A percentile compares a stretch with the other conserved stretches of the same genome.
phyloP scores from a whole-genome alignment of 1,140 invertebrate genomes.

The Eurytemora carolleeae region DNA sequence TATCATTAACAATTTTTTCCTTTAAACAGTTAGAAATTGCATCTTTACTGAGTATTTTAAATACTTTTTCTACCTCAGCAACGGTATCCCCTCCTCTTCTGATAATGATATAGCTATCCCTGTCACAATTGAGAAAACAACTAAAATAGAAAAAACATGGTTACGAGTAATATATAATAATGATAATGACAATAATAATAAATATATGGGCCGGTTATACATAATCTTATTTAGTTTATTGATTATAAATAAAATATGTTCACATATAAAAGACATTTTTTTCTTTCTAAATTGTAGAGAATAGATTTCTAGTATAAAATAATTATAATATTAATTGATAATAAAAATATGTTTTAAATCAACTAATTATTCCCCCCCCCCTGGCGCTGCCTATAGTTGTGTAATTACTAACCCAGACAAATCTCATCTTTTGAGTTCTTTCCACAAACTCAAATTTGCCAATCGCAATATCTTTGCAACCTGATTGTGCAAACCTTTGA shows the following conservation, averaged over 20 bases:
- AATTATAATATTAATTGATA: too few relatives aligned
- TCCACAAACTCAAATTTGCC: not conserved
- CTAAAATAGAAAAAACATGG: conserved; percentile 22
- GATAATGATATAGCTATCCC: conserved; percentile 56
- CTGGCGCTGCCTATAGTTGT: too few relatives aligned
- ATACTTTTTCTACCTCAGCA: conserved; percentile 28
- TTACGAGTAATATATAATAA: too few relatives aligned
- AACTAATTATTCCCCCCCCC: too few relatives aligned
- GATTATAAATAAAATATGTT: not conserved
- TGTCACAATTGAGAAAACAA: conserved; percentile 52
- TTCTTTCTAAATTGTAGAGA: not conserved
- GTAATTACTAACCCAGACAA: too few relatives aligned
- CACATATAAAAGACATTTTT: not conserved
- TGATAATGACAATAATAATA: too few relatives aligned
- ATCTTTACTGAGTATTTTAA: not conserved
- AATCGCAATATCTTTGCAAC: not conserved
- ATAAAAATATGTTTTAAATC: too few relatives aligned
- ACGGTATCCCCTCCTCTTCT: conserved; percentile 29
- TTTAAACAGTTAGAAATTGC: not conserved
- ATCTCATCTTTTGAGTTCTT: not conserved
- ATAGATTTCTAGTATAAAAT: too few relatives aligned
- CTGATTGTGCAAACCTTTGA: not conserved
- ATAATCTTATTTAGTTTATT: not conserved
- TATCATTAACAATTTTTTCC: not conserved
- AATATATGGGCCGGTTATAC: too few relatives aligned